Base-by-base conservation (phyloP, 2,797 vertebrate species). In the Helostoma temminkii region DNA sequence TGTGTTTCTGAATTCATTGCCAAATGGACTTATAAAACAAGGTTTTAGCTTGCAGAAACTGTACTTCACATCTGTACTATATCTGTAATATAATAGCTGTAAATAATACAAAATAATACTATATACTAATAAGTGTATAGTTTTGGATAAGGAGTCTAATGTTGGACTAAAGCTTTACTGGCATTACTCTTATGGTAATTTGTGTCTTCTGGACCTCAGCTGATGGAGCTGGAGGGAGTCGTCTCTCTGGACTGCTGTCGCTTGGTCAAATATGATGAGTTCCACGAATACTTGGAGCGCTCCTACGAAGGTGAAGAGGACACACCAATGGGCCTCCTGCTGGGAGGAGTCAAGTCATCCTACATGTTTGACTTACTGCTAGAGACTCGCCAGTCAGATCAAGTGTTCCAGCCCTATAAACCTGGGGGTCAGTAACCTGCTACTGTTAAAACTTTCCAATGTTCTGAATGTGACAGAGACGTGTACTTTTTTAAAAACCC, bases 331-430 rank as follows among this genome's bases (percentile, higher is more conserved):
- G 98, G 98, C 26, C 90, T 97, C 64, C 93, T 99, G 19, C 95
- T 99, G 5, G 97, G 98, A 52, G 98, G 97, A 28, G 96, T 99
- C 71, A 99, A 99, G 83, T 99, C 98, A 71, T 98, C 98, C 0
- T 99, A 99, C 70, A 99, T 99, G 98, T 99, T 99, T 65, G 98
- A 99, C 91, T 91, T 99, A 22, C 93, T 99, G 18, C 82, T 99
- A 41, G 98, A 99, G 93, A 98, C 95, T 1, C 96, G 96, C 65
- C 91, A 92, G 71, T 94, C 96, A 30, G 97, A 99, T 79, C 98
- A 99, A 52, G 80, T 94, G 66, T 99, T 99, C 86, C 97, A 98
- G 81, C 97, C 97, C 73, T 99, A 99, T 72, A 99, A 98, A 88
- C 97, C 97, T 63, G 98, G 98, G 91, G 98, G 98, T 98, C 90